Conservation (phyloP, 2,797 vertebrate species). For the Mus minutoides region DNA sequence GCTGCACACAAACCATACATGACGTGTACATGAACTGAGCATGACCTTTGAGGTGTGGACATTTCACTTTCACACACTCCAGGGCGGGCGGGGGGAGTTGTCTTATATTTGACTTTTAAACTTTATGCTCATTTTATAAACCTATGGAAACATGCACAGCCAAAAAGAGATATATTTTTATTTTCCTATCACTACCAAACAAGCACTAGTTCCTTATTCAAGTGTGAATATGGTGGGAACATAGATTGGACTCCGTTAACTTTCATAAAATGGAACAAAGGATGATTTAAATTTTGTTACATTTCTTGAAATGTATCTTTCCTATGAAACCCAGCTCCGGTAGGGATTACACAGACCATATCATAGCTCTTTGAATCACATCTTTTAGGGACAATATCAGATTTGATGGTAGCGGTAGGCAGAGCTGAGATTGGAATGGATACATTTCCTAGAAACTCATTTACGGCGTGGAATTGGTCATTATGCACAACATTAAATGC, state of each 20-base stretch:
- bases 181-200: not conserved
- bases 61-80: not conserved
- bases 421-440: not conserved
- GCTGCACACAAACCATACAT: not conserved
- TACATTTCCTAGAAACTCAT: not conserved
- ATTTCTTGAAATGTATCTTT: not conserved
- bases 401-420: not conserved
- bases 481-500: conserved; percentile 23
- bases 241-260: not conserved
- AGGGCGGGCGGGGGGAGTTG: not conserved
- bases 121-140: not conserved
- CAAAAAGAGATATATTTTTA: not conserved
- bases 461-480: not conserved
- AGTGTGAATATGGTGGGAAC: not conserved
- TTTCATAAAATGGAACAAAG: not conserved
- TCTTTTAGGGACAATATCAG: not conserved
- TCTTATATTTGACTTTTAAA: not conserved
- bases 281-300: not conserved
- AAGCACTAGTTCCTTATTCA: not conserved
- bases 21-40: not conserved
- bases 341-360: not conserved
- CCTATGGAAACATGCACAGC: not conserved
- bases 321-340: not conserved
- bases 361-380: not conserved
- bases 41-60: not conserved